Conservation (phyloP, 2,797 vertebrate species). For the Triplophysa bombifrons region DNA sequence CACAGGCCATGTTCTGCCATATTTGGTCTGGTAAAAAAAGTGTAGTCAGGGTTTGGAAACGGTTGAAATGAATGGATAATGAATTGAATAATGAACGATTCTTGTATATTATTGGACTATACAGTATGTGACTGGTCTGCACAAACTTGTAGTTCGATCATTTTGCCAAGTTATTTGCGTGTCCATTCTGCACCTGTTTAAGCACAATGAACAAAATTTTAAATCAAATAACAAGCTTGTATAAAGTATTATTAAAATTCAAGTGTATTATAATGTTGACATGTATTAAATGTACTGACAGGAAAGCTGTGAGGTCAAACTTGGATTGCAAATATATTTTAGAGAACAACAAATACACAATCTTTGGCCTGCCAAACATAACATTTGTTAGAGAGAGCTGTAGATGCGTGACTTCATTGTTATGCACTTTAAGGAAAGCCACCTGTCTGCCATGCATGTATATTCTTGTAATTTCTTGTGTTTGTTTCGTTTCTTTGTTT, state of each 20-base stretch:
- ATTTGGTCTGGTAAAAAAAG: not conserved
- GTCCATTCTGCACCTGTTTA: constrained; percentile 5
- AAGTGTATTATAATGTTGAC: constrained; percentile 31
- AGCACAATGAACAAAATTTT: constrained; percentile 29
- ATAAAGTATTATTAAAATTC: constrained; percentile 7
- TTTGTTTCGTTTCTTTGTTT: constrained; percentile 36
- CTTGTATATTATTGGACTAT: not conserved
- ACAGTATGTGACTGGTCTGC: constrained; percentile 7
- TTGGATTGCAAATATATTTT: constrained; percentile 18
- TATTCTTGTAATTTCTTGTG: constrained; percentile 42
- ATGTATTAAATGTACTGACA: constrained; percentile 20
- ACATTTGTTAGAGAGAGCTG: constrained; percentile 8
- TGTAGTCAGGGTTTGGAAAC: constrained; percentile 15
- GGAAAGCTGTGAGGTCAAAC: constrained; percentile 5
- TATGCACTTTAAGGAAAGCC: constrained; percentile 48
- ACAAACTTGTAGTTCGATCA: not conserved
- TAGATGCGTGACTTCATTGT: constrained; percentile 42
- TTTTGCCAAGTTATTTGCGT: not conserved
- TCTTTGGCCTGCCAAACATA: constrained; percentile 34
- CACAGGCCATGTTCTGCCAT: constrained; percentile 8
- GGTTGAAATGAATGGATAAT: not conserved
- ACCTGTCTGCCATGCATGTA: constrained; percentile 41
- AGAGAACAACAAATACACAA: constrained; percentile 11
- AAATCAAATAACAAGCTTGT: constrained; percentile 1
- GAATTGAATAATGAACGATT: not conserved